These are phyloP conservation scores for rabbit (Oryctolagus cuniculus) DNA, from an alignment of 2,113 vertebrate species.

Conservation along the genomic window mOryCun1.1 NC_091441.1:22392501-22393000, in stretches of 20 bases:
- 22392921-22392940: slow-evolving; percentile 39
- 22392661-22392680: neutral
- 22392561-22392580: neutral
- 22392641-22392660: neutral
- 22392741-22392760: slow-evolving; percentile 13
- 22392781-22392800: neutral
- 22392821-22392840: neutral
- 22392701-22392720: neutral
- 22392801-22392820: neutral
- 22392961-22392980: slow-evolving; percentile 43
- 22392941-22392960: slow-evolving; percentile 28
- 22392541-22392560: neutral
- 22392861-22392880: neutral
- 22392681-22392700: neutral
- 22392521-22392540: neutral
- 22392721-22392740: neutral
- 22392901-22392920: neutral
- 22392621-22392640: neutral
- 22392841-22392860: neutral
- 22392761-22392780: slow-evolving; percentile 33
- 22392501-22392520: too few species aligned
- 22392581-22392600: neutral
- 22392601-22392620: accelerated
- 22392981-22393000: slow-evolving; percentile 40
- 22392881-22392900: neutral